These are phyloP conservation scores for Cettia cetti DNA, from an alignment of 2,113 vertebrate genomes.

Conservation along the genomic window DNA sequence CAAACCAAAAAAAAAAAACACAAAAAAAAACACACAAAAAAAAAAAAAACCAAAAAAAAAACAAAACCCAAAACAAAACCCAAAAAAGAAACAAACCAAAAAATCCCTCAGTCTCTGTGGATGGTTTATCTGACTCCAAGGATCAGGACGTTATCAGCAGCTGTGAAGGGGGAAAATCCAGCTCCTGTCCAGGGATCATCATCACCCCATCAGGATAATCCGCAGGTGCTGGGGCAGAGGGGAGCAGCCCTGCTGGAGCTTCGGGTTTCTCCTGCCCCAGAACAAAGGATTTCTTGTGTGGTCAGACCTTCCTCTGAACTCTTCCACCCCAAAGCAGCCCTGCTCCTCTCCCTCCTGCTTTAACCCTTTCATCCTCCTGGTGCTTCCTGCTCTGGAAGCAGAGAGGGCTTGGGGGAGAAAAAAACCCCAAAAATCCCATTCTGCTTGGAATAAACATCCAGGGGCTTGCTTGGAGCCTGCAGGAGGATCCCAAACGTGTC, in stretches of 20 bases:
- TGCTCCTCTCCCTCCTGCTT: background rate
- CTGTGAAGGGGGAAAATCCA: fast-evolving
- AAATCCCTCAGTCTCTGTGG: background rate
- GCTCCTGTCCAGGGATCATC: background rate
- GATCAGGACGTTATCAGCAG: background rate
- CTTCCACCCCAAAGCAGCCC: background rate
- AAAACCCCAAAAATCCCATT: background rate
- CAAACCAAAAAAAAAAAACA: too few species aligned
- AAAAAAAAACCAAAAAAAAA: background rate
- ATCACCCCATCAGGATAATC: background rate
- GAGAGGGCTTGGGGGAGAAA: background rate
- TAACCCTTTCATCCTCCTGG: background rate
- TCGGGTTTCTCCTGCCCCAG: background rate
- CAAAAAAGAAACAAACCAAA: background rate
- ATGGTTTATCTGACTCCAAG: background rate
- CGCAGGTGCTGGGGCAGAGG: background rate
- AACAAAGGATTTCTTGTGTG: background rate
- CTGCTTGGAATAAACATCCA: background rate
- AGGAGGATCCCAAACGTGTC: fast-evolving
- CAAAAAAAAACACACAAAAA: too few species aligned
- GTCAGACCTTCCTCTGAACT: background rate
- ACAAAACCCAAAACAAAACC: background rate
- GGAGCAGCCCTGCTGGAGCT: background rate
- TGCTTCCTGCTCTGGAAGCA: too few species aligned
- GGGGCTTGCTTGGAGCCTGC: background rate